Percentiles rank a stretch among this genome's conserved stretches.
phyloP scores from a whole-genome alignment of 1,140 invertebrate species.

The Hylaeus anthracinus region DNA sequence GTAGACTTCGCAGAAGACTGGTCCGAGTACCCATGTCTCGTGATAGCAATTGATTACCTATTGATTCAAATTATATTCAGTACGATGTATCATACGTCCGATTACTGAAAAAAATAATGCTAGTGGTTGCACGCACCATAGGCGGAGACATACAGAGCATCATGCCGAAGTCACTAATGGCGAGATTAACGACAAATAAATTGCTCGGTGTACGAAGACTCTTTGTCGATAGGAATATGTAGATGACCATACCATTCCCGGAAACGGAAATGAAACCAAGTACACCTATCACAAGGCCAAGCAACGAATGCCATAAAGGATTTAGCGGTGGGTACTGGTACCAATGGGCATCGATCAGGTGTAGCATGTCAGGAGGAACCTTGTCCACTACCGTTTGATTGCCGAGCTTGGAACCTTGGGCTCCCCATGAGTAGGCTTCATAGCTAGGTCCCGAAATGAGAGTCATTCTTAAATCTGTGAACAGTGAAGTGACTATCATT shows the following conservation, averaged over 20 bases:
- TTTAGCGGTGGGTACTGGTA: slow-evolving; percentile 89
- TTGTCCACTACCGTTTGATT: slow-evolving; percentile 89
- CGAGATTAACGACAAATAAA: slow-evolving; percentile 91
- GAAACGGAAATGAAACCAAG: slow-evolving; percentile 87
- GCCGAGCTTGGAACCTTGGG: slow-evolving; percentile 72
- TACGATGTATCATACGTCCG: no score
- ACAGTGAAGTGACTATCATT: background rate
- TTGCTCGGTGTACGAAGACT: slow-evolving; percentile 91
- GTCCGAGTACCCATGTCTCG: slow-evolving; percentile 92
- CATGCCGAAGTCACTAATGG: slow-evolving; percentile 94
- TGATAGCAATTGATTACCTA: slow-evolving; percentile 90
- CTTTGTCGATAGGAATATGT: slow-evolving; percentile 91
- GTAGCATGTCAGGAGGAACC: slow-evolving; percentile 87
- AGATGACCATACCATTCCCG: slow-evolving; percentile 93
- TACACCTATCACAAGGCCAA: slow-evolving; percentile 88
- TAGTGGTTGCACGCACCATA: slow-evolving; percentile 82
- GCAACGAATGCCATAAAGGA: slow-evolving; percentile 89
- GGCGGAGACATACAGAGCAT: slow-evolving; percentile 91
- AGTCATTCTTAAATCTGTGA: slow-evolving; percentile 68
- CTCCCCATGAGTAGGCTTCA: slow-evolving; percentile 69
- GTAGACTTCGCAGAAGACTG: slow-evolving; percentile 91
- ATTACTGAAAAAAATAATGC: background rate
- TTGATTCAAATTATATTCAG: no score
- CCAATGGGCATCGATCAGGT: slow-evolving; percentile 88
- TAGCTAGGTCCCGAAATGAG: slow-evolving; percentile 76